phyloP scores from a whole-genome alignment of 2,797 vertebrate species.

The Gallirallus australis region DNA sequence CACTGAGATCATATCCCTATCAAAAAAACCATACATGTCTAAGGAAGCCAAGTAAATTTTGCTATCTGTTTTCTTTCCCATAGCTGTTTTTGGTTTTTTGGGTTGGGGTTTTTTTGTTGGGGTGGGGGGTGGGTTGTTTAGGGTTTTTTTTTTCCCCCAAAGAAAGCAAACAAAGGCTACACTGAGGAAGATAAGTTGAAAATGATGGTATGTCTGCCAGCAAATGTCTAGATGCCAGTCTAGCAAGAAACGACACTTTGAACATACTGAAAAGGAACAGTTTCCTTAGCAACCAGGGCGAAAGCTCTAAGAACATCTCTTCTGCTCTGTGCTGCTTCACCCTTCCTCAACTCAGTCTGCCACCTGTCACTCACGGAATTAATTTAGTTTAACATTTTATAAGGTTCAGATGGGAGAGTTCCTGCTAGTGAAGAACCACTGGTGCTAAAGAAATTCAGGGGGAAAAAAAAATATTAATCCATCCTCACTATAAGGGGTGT shows the following conservation, averaged over 20 bases:
- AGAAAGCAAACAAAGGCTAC: conserved; percentile 6
- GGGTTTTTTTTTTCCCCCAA: not conserved
- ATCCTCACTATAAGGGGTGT: not conserved
- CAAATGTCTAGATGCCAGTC: conserved; percentile 22
- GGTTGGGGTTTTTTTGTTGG: no score
- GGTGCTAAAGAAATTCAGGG: not conserved
- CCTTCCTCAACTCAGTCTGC: conserved; percentile 16
- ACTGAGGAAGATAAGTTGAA: not conserved
- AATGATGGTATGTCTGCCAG: not conserved
- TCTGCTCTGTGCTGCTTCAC: not conserved
- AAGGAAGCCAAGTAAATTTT: not conserved
- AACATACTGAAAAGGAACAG: conserved; percentile 40
- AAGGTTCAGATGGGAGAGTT: not conserved
- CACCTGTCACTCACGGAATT: not conserved
- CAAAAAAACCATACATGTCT: not conserved
- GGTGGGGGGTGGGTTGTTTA: no score
- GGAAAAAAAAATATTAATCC: not conserved
- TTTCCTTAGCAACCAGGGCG: conserved; percentile 56
- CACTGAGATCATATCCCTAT: not conserved
- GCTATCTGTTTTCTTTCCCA: not conserved
- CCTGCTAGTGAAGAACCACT: not conserved
- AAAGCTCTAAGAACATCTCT: conserved; percentile 10
- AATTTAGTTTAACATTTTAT: conserved; percentile 4
- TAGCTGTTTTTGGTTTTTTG: no score
- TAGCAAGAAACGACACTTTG: not conserved